A percentile compares a stretch with the other conserved stretches of the same genome.
Evolutionary conservation across 2,113 vertebrate genomes (phyloP).

Genomic region (Xyliphius kryptos): DNA sequence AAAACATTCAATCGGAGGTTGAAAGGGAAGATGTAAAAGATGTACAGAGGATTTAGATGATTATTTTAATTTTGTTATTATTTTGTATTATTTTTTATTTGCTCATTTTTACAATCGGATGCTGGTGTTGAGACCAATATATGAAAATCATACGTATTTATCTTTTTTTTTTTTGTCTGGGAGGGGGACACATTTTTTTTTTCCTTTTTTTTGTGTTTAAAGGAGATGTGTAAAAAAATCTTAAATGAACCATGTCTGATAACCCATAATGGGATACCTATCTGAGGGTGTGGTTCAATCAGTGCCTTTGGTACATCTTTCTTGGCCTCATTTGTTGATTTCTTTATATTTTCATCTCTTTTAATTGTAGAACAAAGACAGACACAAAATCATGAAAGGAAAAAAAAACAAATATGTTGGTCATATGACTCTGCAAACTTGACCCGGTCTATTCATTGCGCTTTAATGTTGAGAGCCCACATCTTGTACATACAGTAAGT

Average conservation of each 20-base stretch:
- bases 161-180: conserved; percentile 61
- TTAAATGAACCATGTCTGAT: conserved; percentile 59
- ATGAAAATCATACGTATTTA: conserved; percentile 79
- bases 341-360: conserved; percentile 45
- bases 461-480: conserved; percentile 58
- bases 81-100: conserved; percentile 77
- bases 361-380: conserved; percentile 43
- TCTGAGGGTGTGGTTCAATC: conserved; percentile 74
- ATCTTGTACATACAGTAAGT: conserved; percentile 81
- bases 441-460: conserved; percentile 48
- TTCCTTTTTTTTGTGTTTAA: conserved; percentile 47
- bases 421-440: conserved; percentile 47
- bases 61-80: conserved; percentile 73
- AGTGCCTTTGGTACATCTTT: conserved; percentile 89
- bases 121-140: conserved; percentile 99
- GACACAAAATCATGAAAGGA: conserved; percentile 45
- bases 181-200: conserved; percentile 47
- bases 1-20: too few species aligned
- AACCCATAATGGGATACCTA: conserved; percentile 11
- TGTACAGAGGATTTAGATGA: conserved; percentile 87
- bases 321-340: conserved; percentile 57
- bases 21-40: too few species aligned
- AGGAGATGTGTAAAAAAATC: conserved; percentile 55
- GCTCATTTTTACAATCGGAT: conserved; percentile 89
- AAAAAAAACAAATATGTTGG: not conserved